Percentiles rank a stretch among this genome's conserved stretches.
Evolutionary conservation across 1,140 invertebrate genomes (phyloP).

Genomic region (Lordiphosa mommai): DNA sequence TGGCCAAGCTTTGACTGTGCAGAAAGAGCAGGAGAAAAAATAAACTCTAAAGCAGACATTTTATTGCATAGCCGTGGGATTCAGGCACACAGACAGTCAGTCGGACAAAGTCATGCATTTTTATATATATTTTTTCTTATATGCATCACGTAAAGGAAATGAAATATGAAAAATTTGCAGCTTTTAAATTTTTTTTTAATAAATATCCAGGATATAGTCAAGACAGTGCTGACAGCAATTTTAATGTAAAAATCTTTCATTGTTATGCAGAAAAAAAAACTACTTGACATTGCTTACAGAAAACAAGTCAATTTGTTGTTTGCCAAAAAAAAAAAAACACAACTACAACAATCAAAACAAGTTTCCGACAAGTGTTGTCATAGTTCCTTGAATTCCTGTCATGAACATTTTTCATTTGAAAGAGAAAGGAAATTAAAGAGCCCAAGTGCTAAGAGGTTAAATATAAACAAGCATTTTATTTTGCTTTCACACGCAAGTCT

Average conservation of each 20-base stretch:
- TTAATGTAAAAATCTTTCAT: no score
- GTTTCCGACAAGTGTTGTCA: constrained; percentile 45
- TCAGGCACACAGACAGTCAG: constrained; percentile 6
- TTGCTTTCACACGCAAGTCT: constrained; percentile 18
- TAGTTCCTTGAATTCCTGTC: no score
- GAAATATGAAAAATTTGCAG: constrained; percentile 67
- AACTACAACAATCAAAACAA: constrained; percentile 39
- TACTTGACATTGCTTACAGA: constrained; percentile 18
- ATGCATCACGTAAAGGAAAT: constrained; percentile 56
- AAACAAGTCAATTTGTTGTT: constrained; percentile 45
- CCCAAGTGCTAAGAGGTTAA: no score
- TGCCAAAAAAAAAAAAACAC: constrained; percentile 11
- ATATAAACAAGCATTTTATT: background rate
- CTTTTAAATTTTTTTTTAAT: constrained; percentile 30
- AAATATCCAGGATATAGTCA: constrained; percentile 18
- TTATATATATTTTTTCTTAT: constrained; percentile 20
- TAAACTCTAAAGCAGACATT: constrained; percentile 24
- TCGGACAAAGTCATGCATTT: constrained; percentile 16
- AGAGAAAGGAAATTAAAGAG: no score
- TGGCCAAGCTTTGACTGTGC: constrained; percentile 26
- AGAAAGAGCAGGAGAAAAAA: constrained; percentile 1
- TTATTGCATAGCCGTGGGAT: constrained; percentile 45
- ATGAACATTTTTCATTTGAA: no score
- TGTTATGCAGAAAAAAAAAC: no score
- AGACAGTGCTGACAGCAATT: constrained; percentile 14